Base-by-base conservation (phyloP, 2,888 invertebrate species). In the Spatulosminthurus flaviceps region DNA sequence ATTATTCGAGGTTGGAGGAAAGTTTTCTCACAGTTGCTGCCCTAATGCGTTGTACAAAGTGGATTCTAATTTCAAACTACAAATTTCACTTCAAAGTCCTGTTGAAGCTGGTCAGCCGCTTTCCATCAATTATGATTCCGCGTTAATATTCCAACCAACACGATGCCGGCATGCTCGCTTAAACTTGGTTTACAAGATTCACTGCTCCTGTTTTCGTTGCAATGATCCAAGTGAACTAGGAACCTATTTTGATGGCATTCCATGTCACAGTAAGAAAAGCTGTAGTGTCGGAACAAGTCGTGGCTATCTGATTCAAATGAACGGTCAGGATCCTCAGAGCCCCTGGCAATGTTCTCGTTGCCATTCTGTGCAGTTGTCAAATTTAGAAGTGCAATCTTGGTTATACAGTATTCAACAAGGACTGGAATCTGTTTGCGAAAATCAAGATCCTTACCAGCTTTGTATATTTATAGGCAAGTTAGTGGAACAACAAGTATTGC, bases 261-360 rank as follows among this genome's bases (percentile, higher is more conserved):
- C 69, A 28, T 69, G 69, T 24, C 64, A 64, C n/a, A 64, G 64
- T 26, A n/a, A 19, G n/a, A 61, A 64, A 26, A 16, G 4, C 7
- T 64, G 64, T 22, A n/a, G 22, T 22, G 4, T 13, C 16, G 11
- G 9, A n/a, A 21, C 9, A 16, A 64, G 24, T 4, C 9, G 19
- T 13, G 64, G 64, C 2, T 64, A 24, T 22, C 22, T 64, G 11
- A 2, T 64, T 24, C 64, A 64, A 64, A 64, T 2, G 2, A n/a
- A 64, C 9, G 2, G 2, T 22, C 1, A 2, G 26, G 64, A 64
- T 26, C 22, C 13, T n/a, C 19, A 26, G 2, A 64, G 64, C 22
- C 22, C 9, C 2, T 64, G 64, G 64, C 22, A 64, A 22, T 64
- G 64, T n/a, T 64, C 7, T 9, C 22, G 2, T 9, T 64, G 64